Percentiles rank a stretch among this genome's conserved stretches.
Conservation (phyloP, 1,140 invertebrate genomes). For the Tetramorium parvispinum region DNA sequence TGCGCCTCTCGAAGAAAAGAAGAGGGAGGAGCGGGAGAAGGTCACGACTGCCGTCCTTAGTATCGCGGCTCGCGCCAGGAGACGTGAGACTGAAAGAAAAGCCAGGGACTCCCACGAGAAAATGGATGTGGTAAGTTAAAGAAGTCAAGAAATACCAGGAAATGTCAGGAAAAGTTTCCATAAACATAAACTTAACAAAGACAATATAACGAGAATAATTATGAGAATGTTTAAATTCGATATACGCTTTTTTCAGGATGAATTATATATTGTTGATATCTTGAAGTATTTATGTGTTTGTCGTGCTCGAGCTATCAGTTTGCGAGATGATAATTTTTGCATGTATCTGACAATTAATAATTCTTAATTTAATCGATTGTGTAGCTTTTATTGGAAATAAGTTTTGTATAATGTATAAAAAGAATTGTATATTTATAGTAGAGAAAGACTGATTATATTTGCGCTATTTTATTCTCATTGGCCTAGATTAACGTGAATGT, state of each 20-base stretch:
- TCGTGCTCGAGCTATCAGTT: neutral
- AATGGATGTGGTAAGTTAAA: slow-evolving; percentile 89
- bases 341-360: neutral
- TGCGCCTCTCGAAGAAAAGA: slow-evolving; percentile 98
- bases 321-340: neutral
- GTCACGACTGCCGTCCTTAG: slow-evolving; percentile 98
- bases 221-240: neutral
- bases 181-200: neutral
- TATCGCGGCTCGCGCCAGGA: slow-evolving; percentile 96
- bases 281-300: neutral
- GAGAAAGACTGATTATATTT: neutral
- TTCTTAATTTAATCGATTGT: neutral
- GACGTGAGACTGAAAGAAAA: slow-evolving; percentile 89
- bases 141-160: neutral
- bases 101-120: slow-evolving; percentile 88
- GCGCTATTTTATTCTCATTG: neutral
- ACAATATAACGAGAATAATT: neutral
- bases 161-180: neutral
- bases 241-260: neutral
- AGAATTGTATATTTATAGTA: neutral
- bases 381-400: neutral
- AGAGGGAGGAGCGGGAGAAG: slow-evolving; percentile 97
- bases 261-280: neutral
- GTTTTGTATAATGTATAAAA: neutral
- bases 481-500: neutral